Conservation (phyloP, 2,797 vertebrate species). For the Arctocebus calabarensis region DNA sequence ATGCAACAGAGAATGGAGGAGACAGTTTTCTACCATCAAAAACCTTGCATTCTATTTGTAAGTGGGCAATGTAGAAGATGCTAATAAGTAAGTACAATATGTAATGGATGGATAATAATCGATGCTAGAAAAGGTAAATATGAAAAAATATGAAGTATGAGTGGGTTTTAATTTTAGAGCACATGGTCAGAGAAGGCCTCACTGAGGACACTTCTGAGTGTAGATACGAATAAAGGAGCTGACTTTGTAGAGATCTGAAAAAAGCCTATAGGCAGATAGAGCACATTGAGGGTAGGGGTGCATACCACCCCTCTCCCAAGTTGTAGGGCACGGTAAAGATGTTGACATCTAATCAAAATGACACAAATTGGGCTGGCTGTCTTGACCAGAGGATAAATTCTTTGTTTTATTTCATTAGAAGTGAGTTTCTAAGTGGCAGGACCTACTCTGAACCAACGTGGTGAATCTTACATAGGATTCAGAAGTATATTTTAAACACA, state of each 20-base stretch:
- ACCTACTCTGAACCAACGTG: not conserved
- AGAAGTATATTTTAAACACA: conserved; percentile 35
- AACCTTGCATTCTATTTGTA: not conserved
- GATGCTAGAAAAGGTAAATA: not conserved
- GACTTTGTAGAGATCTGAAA: not conserved
- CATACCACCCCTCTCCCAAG: no score
- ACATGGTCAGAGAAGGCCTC: not conserved
- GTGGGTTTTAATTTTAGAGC: conserved; percentile 1
- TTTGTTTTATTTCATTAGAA: not conserved
- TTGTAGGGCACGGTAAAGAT: not conserved
- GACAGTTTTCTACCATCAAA: not conserved
- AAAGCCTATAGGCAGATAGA: not conserved
- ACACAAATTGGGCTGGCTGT: not conserved
- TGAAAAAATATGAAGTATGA: not conserved
- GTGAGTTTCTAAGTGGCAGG: not conserved
- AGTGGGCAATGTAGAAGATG: not conserved
- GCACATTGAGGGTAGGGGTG: not conserved
- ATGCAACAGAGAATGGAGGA: not conserved
- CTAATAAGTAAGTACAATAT: not conserved
- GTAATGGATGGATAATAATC: not conserved
- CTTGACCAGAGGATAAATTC: not conserved
- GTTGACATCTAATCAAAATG: not conserved
- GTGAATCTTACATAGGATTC: not conserved
- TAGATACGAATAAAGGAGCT: not conserved
- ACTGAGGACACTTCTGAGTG: not conserved